Evolutionary conservation across 2,113 vertebrate genomes (phyloP), one percentile per base, ranked within the genome.

Genomic region (Lophura nycthemera): DNA sequence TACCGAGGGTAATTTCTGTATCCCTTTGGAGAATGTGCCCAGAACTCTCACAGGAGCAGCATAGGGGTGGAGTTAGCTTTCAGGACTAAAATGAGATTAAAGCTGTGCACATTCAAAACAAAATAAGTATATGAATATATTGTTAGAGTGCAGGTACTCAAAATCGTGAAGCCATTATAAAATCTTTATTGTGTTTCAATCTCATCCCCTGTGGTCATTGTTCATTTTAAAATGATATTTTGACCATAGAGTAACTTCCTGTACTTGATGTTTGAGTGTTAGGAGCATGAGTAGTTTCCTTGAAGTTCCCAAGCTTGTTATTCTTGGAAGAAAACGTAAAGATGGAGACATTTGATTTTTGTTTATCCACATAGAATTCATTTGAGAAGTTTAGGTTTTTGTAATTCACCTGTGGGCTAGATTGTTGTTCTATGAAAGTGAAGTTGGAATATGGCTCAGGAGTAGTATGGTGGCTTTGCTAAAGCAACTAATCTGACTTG

Each of bases 1-100:
- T 81, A 1, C 32, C 25, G 5, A 75, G 93, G 94, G 93, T 42
- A 91, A 61, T 91, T 96, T 69, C n/a, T 52, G 66, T 54, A 61
- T 47, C 61, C 12, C 32, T 66, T 54, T 25, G 34, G 38, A 90
- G 69, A 88, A 61, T 66, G 47, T 86, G 65, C 16, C 69, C 59
- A 6, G 30, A 34, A 4, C 64, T 64, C 25, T 36, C 34, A 77
- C 32, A 57, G 64, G 30, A 24, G 57, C 52, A 38, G 19, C 14
- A 2, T 10, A 48, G 38, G 42, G 73, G 36, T 90, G 76, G 42
- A 57, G 14, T 65, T 86, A 70, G n/a, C 47, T 94, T 83, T 85
- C 21, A 84, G 30, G 30, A 24, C 32, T 73, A 6, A 61, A 83
- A 45, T 57, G 45, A 64, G 19, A n/a, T 89, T 81, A 74, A 86